phyloP scores from a whole-genome alignment of 2,888 invertebrate genomes.

The Sinodicranocentrus sp. region DNA sequence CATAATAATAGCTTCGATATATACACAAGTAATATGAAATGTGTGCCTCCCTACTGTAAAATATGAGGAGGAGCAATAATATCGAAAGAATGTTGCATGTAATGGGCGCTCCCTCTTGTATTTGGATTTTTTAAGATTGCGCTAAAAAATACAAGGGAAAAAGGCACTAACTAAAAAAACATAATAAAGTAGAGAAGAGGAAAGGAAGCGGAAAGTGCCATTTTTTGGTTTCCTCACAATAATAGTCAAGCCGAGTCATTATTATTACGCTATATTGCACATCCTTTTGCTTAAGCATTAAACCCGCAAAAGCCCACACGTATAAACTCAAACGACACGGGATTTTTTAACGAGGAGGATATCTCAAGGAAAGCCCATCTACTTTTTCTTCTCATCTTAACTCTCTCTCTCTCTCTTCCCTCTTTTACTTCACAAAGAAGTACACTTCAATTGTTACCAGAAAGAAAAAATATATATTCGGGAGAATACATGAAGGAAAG shows the following conservation, averaged over 20 bases:
- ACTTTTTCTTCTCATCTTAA: background rate
- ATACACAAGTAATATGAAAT: slow-evolving; percentile 15
- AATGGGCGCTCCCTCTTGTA: background rate
- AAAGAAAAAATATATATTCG: no score
- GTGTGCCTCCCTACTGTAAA: background rate
- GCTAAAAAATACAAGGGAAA: background rate
- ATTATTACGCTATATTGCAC: slow-evolving; percentile 62
- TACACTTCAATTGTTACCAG: slow-evolving; percentile 35
- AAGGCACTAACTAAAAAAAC: background rate
- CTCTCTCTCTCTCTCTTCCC: background rate
- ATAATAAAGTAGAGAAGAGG: slow-evolving; percentile 20
- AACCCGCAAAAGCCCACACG: slow-evolving; percentile 32
- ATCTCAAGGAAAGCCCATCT: background rate
- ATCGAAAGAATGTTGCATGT: slow-evolving; percentile 15
- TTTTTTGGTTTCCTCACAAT: slow-evolving; percentile 55
- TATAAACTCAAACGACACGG: no score
- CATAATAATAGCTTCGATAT: slow-evolving; percentile 46
- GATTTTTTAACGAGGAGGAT: slow-evolving; percentile 41
- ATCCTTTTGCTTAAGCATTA: slow-evolving; percentile 34
- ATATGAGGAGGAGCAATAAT: background rate
- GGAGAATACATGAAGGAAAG: slow-evolving; percentile 5
- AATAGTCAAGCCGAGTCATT: slow-evolving; percentile 57
- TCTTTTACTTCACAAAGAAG: no score
- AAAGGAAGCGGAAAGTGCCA: slow-evolving; percentile 56
- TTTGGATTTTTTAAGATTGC: background rate